Percentiles rank a stretch among this genome's conserved stretches.
These are phyloP conservation scores for Imbricaverruca yamaguchii DNA, from an alignment of 2,888 invertebrate genomes.

Conservation along the genomic window DNA sequence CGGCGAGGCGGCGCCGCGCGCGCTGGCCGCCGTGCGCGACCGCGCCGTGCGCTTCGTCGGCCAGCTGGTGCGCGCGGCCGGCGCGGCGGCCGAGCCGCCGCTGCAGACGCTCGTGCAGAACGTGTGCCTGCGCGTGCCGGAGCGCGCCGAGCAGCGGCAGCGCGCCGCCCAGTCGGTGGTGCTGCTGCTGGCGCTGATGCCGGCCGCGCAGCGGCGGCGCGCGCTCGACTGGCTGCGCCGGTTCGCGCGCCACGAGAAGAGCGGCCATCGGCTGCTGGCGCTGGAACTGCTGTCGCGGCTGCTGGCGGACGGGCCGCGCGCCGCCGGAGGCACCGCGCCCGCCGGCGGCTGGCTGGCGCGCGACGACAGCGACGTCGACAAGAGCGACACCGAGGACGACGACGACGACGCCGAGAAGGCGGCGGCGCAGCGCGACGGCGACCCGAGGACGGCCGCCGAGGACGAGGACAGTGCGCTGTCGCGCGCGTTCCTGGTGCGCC, in stretches of 20 bases:
- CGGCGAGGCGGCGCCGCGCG: constrained; percentile 31
- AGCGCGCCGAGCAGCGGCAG: constrained; percentile 44
- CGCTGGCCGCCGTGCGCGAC: constrained; percentile 32
- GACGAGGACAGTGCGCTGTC: constrained; percentile 31
- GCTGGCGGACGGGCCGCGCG: constrained; percentile 35
- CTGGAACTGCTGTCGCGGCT: constrained; percentile 47
- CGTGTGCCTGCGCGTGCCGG: constrained; percentile 43
- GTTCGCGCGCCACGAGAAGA: constrained; percentile 43
- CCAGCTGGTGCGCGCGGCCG: constrained; percentile 34
- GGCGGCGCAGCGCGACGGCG: neutral
- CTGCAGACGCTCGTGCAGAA: constrained; percentile 43
- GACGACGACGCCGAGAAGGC: neutral
- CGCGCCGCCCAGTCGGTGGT: constrained; percentile 42
- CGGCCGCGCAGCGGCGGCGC: constrained; percentile 37
- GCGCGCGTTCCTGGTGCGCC: constrained; percentile 43
- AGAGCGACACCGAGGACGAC: constrained; percentile 26
- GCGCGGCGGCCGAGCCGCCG: constrained; percentile 37
- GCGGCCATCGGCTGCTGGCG: constrained; percentile 45
- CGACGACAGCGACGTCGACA: constrained; percentile 16
- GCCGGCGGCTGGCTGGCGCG: neutral
- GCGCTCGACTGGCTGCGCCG: constrained; percentile 42
- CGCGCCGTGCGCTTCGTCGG: constrained; percentile 33
- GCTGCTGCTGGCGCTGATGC: constrained; percentile 39
- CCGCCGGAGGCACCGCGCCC: neutral
- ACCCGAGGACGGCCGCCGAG: neutral